Conservation (phyloP, 30 jellyfish, hydroid and myxozoan genomes). For the Rhopilema esculentum region DNA sequence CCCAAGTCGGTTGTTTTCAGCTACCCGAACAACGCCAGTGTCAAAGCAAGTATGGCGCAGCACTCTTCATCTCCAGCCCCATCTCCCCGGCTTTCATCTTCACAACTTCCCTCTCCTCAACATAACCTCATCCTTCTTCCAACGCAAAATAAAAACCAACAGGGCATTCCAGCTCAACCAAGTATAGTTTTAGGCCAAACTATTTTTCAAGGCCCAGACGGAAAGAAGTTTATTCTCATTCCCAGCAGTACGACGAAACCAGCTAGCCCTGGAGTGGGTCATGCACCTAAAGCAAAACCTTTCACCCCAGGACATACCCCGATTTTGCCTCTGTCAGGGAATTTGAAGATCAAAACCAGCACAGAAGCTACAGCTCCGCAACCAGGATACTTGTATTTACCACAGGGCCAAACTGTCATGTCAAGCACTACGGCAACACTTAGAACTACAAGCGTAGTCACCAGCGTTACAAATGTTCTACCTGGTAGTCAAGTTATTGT, state of each 20-base stretch:
- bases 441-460: background rate
- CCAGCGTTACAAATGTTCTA: background rate
- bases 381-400: slow-evolving; percentile 35
- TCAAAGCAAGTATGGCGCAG: background rate
- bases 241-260: slow-evolving; percentile 42
- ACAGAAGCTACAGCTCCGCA: slow-evolving; percentile 33
- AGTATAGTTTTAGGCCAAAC: slow-evolving; percentile 79
- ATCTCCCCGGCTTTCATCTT: background rate
- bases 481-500: background rate
- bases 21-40: background rate
- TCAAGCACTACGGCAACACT: background rate
- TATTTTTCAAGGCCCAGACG: slow-evolving; percentile 62
- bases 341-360: slow-evolving; percentile 11
- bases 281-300: background rate
- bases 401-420: slow-evolving; percentile 12
- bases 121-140: slow-evolving; percentile 53
- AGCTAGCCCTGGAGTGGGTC: background rate
- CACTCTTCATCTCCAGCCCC: background rate
- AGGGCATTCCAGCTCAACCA: slow-evolving; percentile 23
- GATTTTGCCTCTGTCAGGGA: slow-evolving; percentile 29
- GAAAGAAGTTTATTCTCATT: slow-evolving; percentile 64
- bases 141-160: slow-evolving; percentile 20
- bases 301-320: slow-evolving; percentile 39
- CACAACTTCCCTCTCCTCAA: background rate
- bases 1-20: background rate